Conservation (phyloP, 2,113 vertebrate genomes). For the Eublepharis macularius region DNA sequence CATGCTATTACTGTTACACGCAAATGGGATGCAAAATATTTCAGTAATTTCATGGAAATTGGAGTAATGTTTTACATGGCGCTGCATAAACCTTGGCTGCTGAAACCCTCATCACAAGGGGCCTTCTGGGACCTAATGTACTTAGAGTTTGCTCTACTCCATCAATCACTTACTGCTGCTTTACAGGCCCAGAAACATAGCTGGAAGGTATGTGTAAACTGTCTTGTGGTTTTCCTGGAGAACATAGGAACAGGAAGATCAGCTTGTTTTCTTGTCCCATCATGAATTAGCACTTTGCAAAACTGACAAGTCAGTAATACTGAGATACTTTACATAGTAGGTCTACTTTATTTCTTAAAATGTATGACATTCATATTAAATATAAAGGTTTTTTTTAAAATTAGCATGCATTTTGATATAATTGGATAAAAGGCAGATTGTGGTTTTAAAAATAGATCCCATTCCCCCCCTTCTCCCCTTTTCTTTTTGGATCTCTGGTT, state of each 20-base stretch:
- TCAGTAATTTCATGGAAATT: constrained; percentile 27
- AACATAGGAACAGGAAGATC: background rate
- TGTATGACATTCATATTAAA: background rate
- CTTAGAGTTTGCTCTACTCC: background rate
- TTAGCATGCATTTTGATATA: background rate
- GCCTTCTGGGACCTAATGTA: background rate
- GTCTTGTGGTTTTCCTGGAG: background rate
- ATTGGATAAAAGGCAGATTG: background rate
- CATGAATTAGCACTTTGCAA: background rate
- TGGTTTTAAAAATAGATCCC: background rate
- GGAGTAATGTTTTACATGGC: constrained; percentile 15
- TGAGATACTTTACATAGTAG: background rate
- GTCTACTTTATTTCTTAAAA: background rate
- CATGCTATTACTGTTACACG: background rate
- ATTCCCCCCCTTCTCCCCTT: too few species aligned
- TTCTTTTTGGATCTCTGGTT: background rate
- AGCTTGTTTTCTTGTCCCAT: background rate
- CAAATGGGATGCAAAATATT: constrained; percentile 17
- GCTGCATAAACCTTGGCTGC: constrained; percentile 1
- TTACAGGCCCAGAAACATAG: background rate
- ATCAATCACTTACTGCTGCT: constrained; percentile 12
- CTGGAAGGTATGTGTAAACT: background rate
- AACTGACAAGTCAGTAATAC: background rate
- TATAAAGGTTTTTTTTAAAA: background rate
- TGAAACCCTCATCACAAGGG: background rate